These are phyloP conservation scores for Lucifuga dentata DNA, from an alignment of 2,113 vertebrate species.

Conservation along the genomic window DNA sequence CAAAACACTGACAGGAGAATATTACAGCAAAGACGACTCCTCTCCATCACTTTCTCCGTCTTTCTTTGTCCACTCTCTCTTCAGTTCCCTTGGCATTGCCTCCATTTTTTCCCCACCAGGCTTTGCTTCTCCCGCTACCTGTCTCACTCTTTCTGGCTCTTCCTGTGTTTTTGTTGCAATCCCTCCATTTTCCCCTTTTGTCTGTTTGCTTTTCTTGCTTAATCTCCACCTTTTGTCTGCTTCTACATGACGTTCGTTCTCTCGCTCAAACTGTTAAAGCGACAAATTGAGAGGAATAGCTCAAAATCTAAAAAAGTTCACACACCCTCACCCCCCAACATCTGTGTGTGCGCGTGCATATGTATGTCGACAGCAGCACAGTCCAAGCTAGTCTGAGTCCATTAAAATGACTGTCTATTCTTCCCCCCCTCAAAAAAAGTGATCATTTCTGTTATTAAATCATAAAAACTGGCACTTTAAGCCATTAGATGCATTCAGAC, in stretches of 20 bases:
- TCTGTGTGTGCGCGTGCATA: slow-evolving; percentile 17
- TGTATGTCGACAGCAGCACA: slow-evolving; percentile 43
- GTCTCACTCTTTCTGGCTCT: neutral
- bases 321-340: neutral
- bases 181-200: slow-evolving; percentile 5
- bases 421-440: neutral
- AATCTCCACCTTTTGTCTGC: neutral
- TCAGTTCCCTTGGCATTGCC: slow-evolving; percentile 27
- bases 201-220: slow-evolving; percentile 17
- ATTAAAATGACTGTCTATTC: slow-evolving; percentile 43
- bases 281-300: slow-evolving; percentile 31
- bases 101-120: slow-evolving; percentile 13
- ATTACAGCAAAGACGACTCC: slow-evolving; percentile 24
- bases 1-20: slow-evolving; percentile 34
- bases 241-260: slow-evolving; percentile 1
- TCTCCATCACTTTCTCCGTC: slow-evolving; percentile 12
- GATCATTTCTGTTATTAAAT: slow-evolving; percentile 62
- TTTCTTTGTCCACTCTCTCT: slow-evolving; percentile 20
- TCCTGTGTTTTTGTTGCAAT: slow-evolving; percentile 12
- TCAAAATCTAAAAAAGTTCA: slow-evolving; percentile 16
- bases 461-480: slow-evolving; percentile 45
- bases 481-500: slow-evolving; percentile 21
- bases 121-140: neutral
- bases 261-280: slow-evolving; percentile 18
- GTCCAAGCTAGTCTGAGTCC: slow-evolving; percentile 23